Percentiles rank a stretch among this genome's conserved stretches.
phyloP scores from a whole-genome alignment of 2,888 invertebrate genomes.

The Nemurella pictetii region DNA sequence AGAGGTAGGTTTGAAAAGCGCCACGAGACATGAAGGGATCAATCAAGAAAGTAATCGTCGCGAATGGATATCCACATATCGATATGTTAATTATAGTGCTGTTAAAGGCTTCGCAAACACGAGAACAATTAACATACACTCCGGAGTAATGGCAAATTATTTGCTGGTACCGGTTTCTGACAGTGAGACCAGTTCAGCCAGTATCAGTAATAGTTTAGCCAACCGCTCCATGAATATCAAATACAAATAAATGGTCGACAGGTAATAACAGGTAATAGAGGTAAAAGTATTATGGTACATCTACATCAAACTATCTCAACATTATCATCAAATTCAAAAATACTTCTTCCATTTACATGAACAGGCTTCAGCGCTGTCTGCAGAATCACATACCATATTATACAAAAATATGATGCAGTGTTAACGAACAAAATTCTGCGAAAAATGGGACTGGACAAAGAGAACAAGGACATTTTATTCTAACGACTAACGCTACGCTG shows the following conservation, averaged over 20 bases:
- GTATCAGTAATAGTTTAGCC: background rate
- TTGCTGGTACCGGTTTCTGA: background rate
- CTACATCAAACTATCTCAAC: background rate
- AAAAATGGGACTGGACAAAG: background rate
- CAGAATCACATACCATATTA: background rate
- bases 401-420: background rate
- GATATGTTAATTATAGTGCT: background rate
- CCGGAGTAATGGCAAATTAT: background rate
- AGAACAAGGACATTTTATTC: constrained; percentile 5
- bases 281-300: background rate
- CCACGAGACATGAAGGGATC: background rate
- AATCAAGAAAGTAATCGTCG: background rate
- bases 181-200: background rate
- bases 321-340: background rate
- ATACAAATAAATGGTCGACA: background rate
- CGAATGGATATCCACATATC: background rate
- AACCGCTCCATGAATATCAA: background rate
- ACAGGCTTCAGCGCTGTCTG: background rate
- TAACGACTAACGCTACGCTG: constrained; percentile 38
- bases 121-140: background rate
- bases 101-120: background rate
- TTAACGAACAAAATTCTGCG: background rate
- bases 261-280: background rate
- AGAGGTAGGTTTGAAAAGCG: background rate
- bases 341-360: background rate